phyloP scores from a whole-genome alignment of 2,888 invertebrate genomes.

The Mythimna ferrago region DNA sequence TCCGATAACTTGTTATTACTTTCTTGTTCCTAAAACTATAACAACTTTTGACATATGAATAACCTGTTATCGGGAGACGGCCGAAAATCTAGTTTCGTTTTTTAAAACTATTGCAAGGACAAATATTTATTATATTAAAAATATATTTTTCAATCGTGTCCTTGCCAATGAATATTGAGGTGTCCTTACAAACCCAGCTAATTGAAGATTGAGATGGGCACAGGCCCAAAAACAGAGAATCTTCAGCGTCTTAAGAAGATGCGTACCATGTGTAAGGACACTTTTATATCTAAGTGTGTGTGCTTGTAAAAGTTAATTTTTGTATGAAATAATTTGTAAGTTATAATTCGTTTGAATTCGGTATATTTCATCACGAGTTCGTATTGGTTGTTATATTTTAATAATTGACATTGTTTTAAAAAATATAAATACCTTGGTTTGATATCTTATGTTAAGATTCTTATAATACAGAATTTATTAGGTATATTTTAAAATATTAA shows the following conservation, averaged over 20 bases:
- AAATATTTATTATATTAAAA: slow-evolving; percentile 12
- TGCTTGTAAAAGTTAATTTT: slow-evolving; percentile 4
- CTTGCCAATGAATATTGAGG: slow-evolving; percentile 37
- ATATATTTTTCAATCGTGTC: slow-evolving; percentile 48
- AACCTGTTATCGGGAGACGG: slow-evolving; percentile 64
- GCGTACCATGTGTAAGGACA: slow-evolving; percentile 9
- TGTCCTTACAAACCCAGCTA: background rate
- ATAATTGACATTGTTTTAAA: slow-evolving; percentile 8
- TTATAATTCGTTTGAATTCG: slow-evolving; percentile 18
- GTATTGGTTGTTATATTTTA: background rate
- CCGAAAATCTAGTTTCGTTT: slow-evolving; percentile 43
- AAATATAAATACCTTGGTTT: slow-evolving; percentile 12
- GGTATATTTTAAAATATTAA: slow-evolving; percentile 1
- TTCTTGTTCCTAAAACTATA: slow-evolving; percentile 3
- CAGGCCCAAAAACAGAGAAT: background rate
- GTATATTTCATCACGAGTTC: background rate
- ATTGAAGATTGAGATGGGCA: background rate
- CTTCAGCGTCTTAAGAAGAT: background rate
- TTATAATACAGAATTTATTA: slow-evolving; percentile 24
- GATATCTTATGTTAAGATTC: slow-evolving; percentile 49
- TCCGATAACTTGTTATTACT: slow-evolving; percentile 63
- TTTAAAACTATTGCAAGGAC: slow-evolving; percentile 53
- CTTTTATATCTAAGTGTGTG: slow-evolving; percentile 9
- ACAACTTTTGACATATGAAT: slow-evolving; percentile 23
- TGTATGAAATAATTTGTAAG: slow-evolving; percentile 27